phyloP scores from a whole-genome alignment of 2,888 invertebrate genomes.

The Drosophila sordidula region DNA sequence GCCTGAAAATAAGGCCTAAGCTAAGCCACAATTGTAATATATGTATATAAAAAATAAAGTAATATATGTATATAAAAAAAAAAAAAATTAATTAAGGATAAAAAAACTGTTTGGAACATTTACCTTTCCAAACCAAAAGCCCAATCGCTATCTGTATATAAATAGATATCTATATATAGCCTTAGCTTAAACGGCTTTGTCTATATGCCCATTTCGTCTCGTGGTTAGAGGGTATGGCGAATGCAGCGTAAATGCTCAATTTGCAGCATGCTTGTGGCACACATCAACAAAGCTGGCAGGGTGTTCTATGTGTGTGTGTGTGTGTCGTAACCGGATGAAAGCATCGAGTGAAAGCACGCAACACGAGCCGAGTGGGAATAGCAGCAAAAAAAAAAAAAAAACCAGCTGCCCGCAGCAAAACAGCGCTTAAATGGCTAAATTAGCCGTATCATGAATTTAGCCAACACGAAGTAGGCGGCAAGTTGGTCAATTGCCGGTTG shows the following conservation, averaged over 20 bases:
- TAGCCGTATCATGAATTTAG: slow-evolving; percentile 42
- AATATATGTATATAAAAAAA: no score
- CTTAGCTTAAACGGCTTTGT: no score
- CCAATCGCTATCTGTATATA: no score
- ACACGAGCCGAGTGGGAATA: slow-evolving; percentile 7
- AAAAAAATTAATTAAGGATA: no score
- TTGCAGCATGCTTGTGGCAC: slow-evolving; percentile 37
- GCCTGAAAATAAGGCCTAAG: no score
- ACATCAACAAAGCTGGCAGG: slow-evolving; percentile 11
- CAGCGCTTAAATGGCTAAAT: slow-evolving; percentile 45
- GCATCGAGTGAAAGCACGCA: slow-evolving; percentile 20
- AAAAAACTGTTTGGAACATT: no score
- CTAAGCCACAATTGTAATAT: no score
- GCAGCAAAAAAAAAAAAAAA: not conserved
- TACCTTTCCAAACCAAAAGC: no score
- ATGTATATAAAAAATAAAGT: no score
- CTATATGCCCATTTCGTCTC: not conserved
- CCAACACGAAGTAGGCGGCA: slow-evolving; percentile 20
- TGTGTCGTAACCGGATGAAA: slow-evolving; percentile 6
- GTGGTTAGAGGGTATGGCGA: slow-evolving; percentile 4
- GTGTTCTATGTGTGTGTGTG: slow-evolving; percentile 5
- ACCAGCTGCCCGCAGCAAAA: not conserved
- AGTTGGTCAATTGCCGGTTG: slow-evolving; percentile 31
- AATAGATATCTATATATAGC: no score
- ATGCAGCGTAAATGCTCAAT: slow-evolving; percentile 36